Evolutionary conservation across 2,113 vertebrate genomes (phyloP).

Genomic region (Sporophila hypoxantha): DNA sequence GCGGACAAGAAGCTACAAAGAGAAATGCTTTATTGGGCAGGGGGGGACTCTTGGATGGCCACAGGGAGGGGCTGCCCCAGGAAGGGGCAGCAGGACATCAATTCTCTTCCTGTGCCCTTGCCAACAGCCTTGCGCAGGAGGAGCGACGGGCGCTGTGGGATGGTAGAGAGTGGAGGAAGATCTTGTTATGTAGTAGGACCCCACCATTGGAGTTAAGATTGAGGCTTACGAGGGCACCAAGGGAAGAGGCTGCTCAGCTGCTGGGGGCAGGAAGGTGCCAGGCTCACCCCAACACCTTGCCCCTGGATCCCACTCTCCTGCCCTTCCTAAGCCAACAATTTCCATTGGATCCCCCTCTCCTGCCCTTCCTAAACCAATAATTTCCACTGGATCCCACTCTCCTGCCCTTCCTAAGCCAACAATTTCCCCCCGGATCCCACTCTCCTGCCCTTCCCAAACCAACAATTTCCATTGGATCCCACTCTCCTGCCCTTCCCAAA

Average conservation of each 20-base stretch:
- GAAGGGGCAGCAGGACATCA: slow-evolving; percentile 41
- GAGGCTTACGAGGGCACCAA: slow-evolving; percentile 68
- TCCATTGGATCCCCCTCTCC: background rate
- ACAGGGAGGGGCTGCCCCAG: background rate
- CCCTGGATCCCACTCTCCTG: background rate
- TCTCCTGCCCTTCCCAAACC: background rate
- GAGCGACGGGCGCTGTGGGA: slow-evolving; percentile 58
- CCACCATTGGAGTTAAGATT: slow-evolving; percentile 93
- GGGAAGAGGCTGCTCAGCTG: background rate
- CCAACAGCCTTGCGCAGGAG: slow-evolving; percentile 77
- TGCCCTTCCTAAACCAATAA: too few species aligned
- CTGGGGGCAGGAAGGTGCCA: fast-evolving
- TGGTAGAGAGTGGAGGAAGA: slow-evolving; percentile 93
- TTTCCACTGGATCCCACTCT: background rate
- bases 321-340: too few species aligned
- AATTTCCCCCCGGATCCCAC: background rate
- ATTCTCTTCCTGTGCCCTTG: slow-evolving; percentile 91
- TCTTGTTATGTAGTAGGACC: slow-evolving; percentile 95
- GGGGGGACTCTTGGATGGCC: fast-evolving
- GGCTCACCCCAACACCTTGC: too few species aligned
- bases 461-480: background rate
- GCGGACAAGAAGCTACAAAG: slow-evolving; percentile 42
- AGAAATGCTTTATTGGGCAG: slow-evolving; percentile 60
- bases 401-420: too few species aligned
- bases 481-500: background rate